Percentiles rank a stretch among this genome's conserved stretches.
phyloP scores from a whole-genome alignment of 2,113 vertebrate genomes.

The Thalassarche chlororhynchos region DNA sequence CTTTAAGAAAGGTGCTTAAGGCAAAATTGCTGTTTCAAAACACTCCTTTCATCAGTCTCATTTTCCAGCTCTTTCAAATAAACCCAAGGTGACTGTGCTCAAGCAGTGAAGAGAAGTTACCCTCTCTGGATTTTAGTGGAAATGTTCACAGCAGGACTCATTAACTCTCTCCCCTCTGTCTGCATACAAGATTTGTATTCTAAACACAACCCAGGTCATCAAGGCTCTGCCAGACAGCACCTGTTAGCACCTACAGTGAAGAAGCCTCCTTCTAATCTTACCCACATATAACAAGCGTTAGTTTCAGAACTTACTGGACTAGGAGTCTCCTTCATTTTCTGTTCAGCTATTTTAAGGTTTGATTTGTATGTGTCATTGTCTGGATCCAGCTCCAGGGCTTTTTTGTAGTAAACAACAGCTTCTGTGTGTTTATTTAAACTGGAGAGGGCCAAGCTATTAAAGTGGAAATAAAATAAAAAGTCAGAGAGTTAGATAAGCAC shows the following conservation, averaged over 20 bases:
- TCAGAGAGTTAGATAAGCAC: background rate
- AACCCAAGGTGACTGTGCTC: background rate
- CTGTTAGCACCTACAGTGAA: fast-evolving
- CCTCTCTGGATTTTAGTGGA: background rate
- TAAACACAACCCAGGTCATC: background rate
- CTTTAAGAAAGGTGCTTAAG: background rate
- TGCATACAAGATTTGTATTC: background rate
- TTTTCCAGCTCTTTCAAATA: background rate
- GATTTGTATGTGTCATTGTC: slow-evolving; percentile 94
- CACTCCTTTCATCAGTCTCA: background rate
- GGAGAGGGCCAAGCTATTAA: slow-evolving; percentile 86
- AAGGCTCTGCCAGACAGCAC: background rate
- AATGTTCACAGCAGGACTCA: background rate
- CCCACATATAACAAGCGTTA: fast-evolving
- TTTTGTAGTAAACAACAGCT: slow-evolving; percentile 89
- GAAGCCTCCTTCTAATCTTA: background rate
- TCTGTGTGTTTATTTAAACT: slow-evolving; percentile 94
- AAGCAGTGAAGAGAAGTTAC: background rate
- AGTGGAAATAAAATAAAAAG: background rate
- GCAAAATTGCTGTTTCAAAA: background rate
- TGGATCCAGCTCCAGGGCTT: slow-evolving; percentile 94
- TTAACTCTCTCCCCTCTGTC: background rate
- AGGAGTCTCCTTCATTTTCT: slow-evolving; percentile 89
- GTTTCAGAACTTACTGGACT: slow-evolving; percentile 82
- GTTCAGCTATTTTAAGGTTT: slow-evolving; percentile 93